phyloP scores from a whole-genome alignment of 1,140 invertebrate species.

The Diuraphis noxia region DNA sequence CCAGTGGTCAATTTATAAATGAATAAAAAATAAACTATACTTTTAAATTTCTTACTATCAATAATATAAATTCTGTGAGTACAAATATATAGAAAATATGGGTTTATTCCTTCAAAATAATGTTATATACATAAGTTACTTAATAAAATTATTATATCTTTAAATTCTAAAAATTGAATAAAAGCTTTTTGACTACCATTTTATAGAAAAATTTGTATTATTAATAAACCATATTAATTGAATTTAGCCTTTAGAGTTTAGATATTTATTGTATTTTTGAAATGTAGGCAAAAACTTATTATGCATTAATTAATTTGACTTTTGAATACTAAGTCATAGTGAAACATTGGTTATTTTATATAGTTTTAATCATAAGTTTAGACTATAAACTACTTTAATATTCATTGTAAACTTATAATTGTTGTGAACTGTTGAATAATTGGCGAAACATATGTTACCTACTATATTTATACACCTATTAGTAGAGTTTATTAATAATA shows the following conservation, averaged over 20 bases:
- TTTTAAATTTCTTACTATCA: neutral
- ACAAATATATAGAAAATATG: neutral
- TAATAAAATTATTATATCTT: neutral
- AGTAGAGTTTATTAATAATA: neutral
- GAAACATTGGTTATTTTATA: neutral
- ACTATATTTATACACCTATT: neutral
- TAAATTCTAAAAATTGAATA: neutral
- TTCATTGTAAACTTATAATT: neutral
- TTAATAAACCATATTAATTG: neutral
- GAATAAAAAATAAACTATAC: neutral
- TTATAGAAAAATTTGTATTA: slow-evolving; percentile 10
- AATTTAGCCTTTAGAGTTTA: neutral
- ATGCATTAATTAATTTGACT: neutral
- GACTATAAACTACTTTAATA: neutral
- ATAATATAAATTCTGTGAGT: neutral
- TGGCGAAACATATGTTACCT: neutral
- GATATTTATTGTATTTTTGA: neutral
- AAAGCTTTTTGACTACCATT: neutral
- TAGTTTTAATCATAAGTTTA: neutral
- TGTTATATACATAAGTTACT: neutral
- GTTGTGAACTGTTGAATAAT: neutral
- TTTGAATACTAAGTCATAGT: neutral
- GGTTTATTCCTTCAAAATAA: neutral
- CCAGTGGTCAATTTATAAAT: neutral
- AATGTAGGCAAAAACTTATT: neutral